Base-by-base conservation (phyloP, 2,113 vertebrate genomes). In the Malurus alboscapulatus region DNA sequence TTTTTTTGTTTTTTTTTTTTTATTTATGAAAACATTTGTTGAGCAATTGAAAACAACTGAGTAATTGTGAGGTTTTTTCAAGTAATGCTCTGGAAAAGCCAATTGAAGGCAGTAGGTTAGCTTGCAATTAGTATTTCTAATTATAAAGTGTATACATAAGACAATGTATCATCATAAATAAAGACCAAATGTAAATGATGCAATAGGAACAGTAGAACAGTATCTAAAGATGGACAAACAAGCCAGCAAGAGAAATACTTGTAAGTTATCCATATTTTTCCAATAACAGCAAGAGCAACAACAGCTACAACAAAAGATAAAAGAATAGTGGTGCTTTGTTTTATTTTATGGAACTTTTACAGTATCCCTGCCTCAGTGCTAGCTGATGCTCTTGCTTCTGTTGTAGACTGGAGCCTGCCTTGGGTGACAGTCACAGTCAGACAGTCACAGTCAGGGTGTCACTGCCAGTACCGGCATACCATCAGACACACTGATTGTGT, bases 101-200 rank as follows among this genome's bases (percentile, higher is more conserved):
- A 88, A 73, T 78, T 58, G 21, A 82, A 85, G 55, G 93, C 84
- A 92, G 79, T 8, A 90, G 80, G 67, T 82, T 83, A 94, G 58
- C 48, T 80, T 87, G 91, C 87, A 96, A 93, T 95, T 92, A 94
- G 87, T 91, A 95, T 66, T 84, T 92, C 69, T 93, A 93, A 96
- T 96, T 92, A 95, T 55, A 91, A 91, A 93, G 87, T 57, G 51
- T 68, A 53, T 32, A 85, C 89, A 91, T 89, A 85, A 87, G 96
- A 89, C 84, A 78, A 69, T 12, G 78, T 26, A 82, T 16, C 81
- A 76, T 54, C 84, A 44, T 84, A 89, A 96, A 55, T 87, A 93
- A 92, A 92, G 93, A 71, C 54, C 71, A 93, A 76, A 78, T 81
- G 42, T 66, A 89, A 93, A 44, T 95, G 92, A 93, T 71, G 93